Evolutionary conservation across 2,888 invertebrate species (phyloP).

Genomic region (Idaea dimidiata): DNA sequence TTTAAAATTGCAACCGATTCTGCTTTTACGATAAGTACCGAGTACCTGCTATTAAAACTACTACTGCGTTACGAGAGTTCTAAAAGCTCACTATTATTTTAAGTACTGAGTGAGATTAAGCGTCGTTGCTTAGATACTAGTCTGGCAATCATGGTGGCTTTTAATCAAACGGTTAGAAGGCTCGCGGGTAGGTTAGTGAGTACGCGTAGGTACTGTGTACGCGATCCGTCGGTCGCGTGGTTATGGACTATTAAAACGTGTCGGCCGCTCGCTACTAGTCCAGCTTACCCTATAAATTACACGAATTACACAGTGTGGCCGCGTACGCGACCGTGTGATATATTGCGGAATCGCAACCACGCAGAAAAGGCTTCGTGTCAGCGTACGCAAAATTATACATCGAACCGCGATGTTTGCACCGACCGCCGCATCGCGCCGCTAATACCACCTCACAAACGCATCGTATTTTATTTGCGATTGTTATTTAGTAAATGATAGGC

Average conservation of each 20-base stretch:
- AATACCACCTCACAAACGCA: conserved; percentile 49
- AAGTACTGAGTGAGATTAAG: conserved; percentile 25
- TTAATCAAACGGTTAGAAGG: conserved; percentile 51
- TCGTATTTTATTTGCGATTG: conserved; percentile 67
- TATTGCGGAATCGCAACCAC: conserved; percentile 67
- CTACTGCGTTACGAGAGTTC: conserved; percentile 22
- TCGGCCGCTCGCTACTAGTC: conserved; percentile 66
- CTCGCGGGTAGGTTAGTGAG: conserved; percentile 30
- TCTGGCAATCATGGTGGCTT: conserved; percentile 43
- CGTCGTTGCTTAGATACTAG: conserved; percentile 35
- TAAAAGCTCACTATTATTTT: conserved; percentile 26
- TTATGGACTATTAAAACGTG: conserved; percentile 68
- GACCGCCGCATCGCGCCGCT: conserved; percentile 35
- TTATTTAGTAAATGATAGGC: conserved; percentile 73
- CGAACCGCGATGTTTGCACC: conserved; percentile 59
- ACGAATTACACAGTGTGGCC: conserved; percentile 74
- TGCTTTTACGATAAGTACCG: conserved; percentile 12
- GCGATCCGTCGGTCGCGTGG: conserved; percentile 73
- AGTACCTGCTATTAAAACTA: conserved; percentile 13
- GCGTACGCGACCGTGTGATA: conserved; percentile 69
- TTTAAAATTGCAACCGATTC: conserved; percentile 21
- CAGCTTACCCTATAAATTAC: conserved; percentile 69
- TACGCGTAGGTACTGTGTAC: conserved; percentile 32
- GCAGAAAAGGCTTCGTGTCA: conserved; percentile 60
- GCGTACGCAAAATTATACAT: conserved; percentile 74